Conservation (phyloP, 2,888 invertebrate genomes). For the Callinectes sapidus region DNA sequence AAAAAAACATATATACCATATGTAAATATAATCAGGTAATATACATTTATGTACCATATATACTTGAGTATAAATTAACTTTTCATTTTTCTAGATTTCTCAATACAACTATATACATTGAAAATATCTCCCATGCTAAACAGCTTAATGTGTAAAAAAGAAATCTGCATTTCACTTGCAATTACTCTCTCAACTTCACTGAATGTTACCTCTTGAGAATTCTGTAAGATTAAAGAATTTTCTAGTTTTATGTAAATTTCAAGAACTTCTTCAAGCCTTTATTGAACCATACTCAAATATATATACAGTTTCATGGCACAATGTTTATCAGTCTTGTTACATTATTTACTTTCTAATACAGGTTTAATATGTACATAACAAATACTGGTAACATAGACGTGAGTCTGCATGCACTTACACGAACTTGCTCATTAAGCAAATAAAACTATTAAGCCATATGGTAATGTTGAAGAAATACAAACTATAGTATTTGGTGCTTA, state of each 20-base stretch:
- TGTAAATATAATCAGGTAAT: neutral
- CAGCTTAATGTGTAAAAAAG: too few species aligned
- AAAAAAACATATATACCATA: neutral
- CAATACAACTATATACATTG: neutral
- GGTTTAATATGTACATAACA: neutral
- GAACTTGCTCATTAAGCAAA: neutral
- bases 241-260: neutral
- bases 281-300: conserved; percentile 1
- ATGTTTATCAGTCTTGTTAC: neutral
- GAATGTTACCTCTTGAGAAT: neutral
- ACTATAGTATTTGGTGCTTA: neutral
- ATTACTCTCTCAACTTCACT: neutral
- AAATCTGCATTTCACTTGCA: neutral
- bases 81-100: neutral
- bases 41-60: neutral
- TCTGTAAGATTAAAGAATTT: neutral
- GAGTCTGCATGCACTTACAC: neutral
- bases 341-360: neutral
- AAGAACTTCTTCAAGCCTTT: neutral
- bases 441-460: neutral
- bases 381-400: neutral
- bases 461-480: neutral
- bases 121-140: neutral
- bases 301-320: neutral
- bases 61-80: conserved; percentile 18